A percentile compares a stretch with the other conserved stretches of the same genome.
phyloP scores from a whole-genome alignment of 2,797 vertebrate genomes.

The Streptopelia turtur region DNA sequence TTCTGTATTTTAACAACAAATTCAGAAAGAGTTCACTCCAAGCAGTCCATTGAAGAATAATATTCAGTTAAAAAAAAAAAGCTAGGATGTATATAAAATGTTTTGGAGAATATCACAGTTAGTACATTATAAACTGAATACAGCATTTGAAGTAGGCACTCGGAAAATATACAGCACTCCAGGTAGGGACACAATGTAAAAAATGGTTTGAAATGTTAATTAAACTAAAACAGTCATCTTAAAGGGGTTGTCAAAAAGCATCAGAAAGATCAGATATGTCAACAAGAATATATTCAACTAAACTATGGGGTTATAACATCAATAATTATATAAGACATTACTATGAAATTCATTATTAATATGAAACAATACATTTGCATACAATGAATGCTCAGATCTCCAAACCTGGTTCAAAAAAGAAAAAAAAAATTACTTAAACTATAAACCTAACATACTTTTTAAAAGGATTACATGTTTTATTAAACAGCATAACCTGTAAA shows the following conservation, averaged over 20 bases:
- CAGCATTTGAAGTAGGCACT: neutral
- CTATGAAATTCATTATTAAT: neutral
- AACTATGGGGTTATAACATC: neutral
- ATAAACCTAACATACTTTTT: neutral
- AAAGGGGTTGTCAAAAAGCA: neutral
- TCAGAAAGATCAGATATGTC: neutral
- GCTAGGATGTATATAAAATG: neutral
- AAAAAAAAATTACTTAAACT: neutral
- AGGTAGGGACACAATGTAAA: neutral
- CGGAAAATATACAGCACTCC: neutral
- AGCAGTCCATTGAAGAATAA: neutral
- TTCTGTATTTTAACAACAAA: neutral
- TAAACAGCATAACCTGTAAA: neutral
- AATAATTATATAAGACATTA: neutral
- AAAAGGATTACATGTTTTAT: neutral
- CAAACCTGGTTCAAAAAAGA: neutral
- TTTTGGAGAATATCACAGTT: neutral
- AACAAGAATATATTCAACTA: neutral
- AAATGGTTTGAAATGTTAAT: neutral
- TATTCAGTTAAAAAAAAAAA: neutral
- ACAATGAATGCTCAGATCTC: neutral
- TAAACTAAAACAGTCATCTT: neutral
- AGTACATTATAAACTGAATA: neutral
- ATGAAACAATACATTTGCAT: neutral
- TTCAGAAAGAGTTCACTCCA: neutral